Evolutionary conservation across 2,797 vertebrate species (phyloP), one percentile per base, ranked within the genome.

Genomic region (Antrozous pallidus): DNA sequence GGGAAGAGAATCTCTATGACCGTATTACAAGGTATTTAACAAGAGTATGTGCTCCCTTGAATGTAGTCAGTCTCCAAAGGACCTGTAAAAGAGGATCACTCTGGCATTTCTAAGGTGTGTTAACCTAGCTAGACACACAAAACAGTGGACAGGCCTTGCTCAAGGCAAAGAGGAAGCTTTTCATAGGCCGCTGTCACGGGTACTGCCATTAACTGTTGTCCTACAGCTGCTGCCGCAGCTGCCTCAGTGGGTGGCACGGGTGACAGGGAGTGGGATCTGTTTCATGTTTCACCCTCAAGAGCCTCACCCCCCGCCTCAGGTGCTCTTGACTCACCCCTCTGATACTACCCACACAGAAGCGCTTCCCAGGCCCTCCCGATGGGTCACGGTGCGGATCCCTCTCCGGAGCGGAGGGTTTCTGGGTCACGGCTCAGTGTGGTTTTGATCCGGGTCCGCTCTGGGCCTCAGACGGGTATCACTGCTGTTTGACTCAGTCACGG

Each of bases 341-440:
- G 47, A 24, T 18, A 24, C 40, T 26, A 31, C 65, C 67, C 67
- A 17, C 14, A 8, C 7, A 38, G 49, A 61, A 80, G 33, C 14
- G 42, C 12, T 74, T 74, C 47, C 61, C 61, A 31, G 58, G 31
- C 31, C 69, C 74, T 42, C 58, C 0, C 6, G 5, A 13, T 22
- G 63, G 61, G 7, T 54, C 31, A 16, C 31, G 3, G 40, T 5
- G 4, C 75, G n/a, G n/a, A 33, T 2, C 26, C 7, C 61, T 63
- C 58, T 73, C 7, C 1, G 33, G n/a, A 54, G 31, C 58, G 9
- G 10, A 7, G 42, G 26, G 22, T 47, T 75, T 28, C 70, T 33
- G 24, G 22, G n/a, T 63, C 4, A 4, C 0, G 5, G 70, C 54
- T n/a, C 0, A 0, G 0, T 14, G 2, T 13, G 70, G 38, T 58